A percentile compares a stretch with the other conserved stretches of the same genome.
Evolutionary conservation across 2,888 invertebrate species (phyloP).

Genomic region (Cacoxenus indagator): DNA sequence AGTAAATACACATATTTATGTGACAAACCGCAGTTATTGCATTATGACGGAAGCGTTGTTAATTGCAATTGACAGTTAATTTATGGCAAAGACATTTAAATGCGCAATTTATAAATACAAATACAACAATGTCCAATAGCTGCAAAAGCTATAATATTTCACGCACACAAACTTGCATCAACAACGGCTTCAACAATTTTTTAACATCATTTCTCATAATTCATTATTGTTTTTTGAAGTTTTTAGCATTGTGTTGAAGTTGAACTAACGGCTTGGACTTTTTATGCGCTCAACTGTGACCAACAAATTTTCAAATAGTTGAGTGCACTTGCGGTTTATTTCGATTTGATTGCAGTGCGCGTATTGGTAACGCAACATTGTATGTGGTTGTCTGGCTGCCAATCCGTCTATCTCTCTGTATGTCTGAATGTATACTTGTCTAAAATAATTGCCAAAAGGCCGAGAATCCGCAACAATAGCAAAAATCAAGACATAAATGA

Average conservation of each 20-base stretch:
- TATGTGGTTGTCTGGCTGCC: too few relatives aligned
- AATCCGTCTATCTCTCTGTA: too few relatives aligned
- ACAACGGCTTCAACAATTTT: too few relatives aligned
- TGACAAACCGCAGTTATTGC: neutral
- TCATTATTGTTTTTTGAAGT: neutral
- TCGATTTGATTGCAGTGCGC: neutral
- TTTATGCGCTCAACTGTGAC: conserved; percentile 12
- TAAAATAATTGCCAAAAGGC: too few relatives aligned
- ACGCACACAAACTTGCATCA: neutral
- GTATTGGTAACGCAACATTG: too few relatives aligned
- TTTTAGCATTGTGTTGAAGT: neutral
- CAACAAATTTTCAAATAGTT: neutral
- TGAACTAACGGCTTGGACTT: neutral
- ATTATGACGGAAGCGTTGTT: neutral
- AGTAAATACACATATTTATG: too few relatives aligned
- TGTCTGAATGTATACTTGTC: too few relatives aligned
- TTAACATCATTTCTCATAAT: too few relatives aligned
- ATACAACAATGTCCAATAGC: neutral
- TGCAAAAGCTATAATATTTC: neutral
- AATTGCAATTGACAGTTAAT: neutral
- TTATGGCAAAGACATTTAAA: neutral
- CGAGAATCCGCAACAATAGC: too few relatives aligned
- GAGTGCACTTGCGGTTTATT: neutral
- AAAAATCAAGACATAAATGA: too few relatives aligned
- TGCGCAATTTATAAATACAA: neutral